A percentile compares a stretch with the other conserved stretches of the same genome.
These are phyloP conservation scores for Pheosia tremula DNA, from an alignment of 2,888 invertebrate species.

Conservation along the genomic window DNA sequence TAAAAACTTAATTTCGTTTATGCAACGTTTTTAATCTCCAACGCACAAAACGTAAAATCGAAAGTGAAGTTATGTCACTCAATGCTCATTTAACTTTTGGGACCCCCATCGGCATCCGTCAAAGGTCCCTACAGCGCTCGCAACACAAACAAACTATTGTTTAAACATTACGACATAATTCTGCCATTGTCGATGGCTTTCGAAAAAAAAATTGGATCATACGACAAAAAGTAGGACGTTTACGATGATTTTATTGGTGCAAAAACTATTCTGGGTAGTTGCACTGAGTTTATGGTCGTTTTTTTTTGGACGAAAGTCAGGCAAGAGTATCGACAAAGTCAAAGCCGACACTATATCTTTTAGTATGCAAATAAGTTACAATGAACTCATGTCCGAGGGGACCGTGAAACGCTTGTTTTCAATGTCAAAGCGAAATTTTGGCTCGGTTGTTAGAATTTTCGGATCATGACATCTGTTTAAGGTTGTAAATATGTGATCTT, in stretches of 20 bases:
- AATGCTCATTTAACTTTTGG: conserved; percentile 36
- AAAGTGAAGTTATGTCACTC: conserved; percentile 38
- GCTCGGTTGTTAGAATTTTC: conserved; percentile 45
- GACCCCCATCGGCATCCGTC: conserved; percentile 54
- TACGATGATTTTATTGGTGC: conserved; percentile 73
- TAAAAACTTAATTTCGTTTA: conserved; percentile 8
- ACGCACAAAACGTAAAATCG: conserved; percentile 38
- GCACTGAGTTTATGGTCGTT: conserved; percentile 60
- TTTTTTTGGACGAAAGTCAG: conserved; percentile 70
- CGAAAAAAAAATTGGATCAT: conserved; percentile 58
- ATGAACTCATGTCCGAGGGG: conserved; percentile 69
- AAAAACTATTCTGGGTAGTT: conserved; percentile 70
- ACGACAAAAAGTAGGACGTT: conserved; percentile 54
- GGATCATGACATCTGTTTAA: conserved; percentile 45
- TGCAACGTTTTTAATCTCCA: conserved; percentile 17
- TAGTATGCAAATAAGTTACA: conserved; percentile 79
- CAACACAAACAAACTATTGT: conserved; percentile 68
- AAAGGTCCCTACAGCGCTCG: conserved; percentile 44
- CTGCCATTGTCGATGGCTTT: conserved; percentile 51
- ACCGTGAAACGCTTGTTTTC: conserved; percentile 61
- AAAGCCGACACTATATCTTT: conserved; percentile 64
- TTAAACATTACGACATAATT: conserved; percentile 69
- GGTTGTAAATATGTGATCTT: conserved; percentile 48
- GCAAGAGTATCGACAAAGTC: conserved; percentile 65
- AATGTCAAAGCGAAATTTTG: conserved; percentile 64